Base-by-base conservation (phyloP, 2,113 vertebrate genomes). In the Engraulis encrasicolus region DNA sequence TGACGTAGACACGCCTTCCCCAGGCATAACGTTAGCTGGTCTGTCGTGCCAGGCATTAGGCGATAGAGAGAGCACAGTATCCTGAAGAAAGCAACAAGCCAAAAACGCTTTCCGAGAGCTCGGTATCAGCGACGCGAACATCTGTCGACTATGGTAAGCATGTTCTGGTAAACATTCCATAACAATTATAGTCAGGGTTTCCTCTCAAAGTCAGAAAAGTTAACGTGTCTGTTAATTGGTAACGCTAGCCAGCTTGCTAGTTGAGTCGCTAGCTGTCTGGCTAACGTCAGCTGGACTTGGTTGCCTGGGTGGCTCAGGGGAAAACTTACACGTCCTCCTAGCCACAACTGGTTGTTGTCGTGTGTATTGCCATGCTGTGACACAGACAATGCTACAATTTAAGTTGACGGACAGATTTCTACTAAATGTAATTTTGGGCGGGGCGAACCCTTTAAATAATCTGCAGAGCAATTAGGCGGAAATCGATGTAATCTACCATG, bases 81-180 rank as follows among this genome's bases (percentile, higher is more conserved):
- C 66, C 15, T 74, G 66, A 31, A 74, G 31, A 31, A 74, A 74
- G 66, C 66, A 74, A 74, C 66, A 74, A 74, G 66, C 66, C n/a
- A 34, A 45, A 45, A 45, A 74, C 27, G n/a, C n/a, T 11, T 27
- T 66, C 31, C 23, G 11, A 34, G 15, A 34, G 31, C 27, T 34
- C 27, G 12, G 66, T 17, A 58, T 3, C 54, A 27, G 31, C 31
- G 0, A 14, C 17, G 66, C 17, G 27, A 74, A 36, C 66, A 34
- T 17, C 66, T 74, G 12, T 34, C 12, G 27, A 31, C 18, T 12
- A 74, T 74, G 66, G 66, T 74, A 74, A 74, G 66, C 14, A 2
- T 27, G 34, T 34, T 74, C 1, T 74, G 31, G 31, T 17, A 36
- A 31, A 15, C 15, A 74, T 74, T 74, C 15, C 23, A 15, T 34